phyloP scores from a whole-genome alignment of 2,797 vertebrate genomes.

The Helostoma temminkii region DNA sequence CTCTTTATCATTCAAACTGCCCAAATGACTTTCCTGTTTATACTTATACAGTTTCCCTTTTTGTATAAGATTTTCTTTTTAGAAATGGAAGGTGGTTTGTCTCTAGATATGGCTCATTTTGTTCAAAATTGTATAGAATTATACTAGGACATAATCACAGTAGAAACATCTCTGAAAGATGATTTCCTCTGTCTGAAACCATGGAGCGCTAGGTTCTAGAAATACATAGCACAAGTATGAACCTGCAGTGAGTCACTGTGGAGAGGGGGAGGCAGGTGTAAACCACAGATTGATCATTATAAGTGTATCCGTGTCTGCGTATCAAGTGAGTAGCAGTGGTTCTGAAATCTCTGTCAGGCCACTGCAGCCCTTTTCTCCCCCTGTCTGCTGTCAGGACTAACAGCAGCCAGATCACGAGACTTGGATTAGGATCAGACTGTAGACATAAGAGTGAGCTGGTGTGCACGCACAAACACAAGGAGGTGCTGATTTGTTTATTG shows the following conservation, averaged over 20 bases:
- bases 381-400: conserved; percentile 40
- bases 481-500: conserved; percentile 29
- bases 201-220: conserved; percentile 8
- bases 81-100: neutral
- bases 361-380: conserved; percentile 29
- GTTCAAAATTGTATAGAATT: neutral
- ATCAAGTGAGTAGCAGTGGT: neutral
- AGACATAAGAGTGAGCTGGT: conserved; percentile 30
- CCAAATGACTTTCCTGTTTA: conserved; percentile 1
- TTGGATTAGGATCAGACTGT: conserved; percentile 70
- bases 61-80: neutral
- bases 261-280: conserved; percentile 58
- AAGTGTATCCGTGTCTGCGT: neutral
- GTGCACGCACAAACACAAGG: neutral
- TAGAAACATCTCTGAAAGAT: conserved; percentile 2
- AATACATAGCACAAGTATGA: neutral
- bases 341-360: conserved; percentile 44
- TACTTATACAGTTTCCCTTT: neutral
- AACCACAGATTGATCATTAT: conserved; percentile 40
- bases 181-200: neutral
- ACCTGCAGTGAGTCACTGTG: conserved; percentile 29
- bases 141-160: neutral
- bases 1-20: neutral
- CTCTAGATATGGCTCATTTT: neutral
- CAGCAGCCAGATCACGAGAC: conserved; percentile 75